Evolutionary conservation across 2,113 vertebrate species (phyloP).

Genomic region (Leptobrachium leishanense): DNA sequence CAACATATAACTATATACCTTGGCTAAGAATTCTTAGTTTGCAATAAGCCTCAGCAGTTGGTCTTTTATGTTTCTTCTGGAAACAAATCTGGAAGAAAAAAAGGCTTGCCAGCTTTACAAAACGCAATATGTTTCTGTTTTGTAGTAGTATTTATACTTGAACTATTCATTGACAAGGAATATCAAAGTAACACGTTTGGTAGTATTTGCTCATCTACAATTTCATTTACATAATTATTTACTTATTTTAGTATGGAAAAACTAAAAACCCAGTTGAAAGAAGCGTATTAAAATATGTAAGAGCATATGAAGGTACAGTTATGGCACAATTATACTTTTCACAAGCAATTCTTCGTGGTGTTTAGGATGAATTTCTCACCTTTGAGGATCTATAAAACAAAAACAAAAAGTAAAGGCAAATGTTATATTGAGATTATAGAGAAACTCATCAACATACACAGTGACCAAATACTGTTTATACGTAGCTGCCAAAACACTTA

Average conservation of each 20-base stretch:
- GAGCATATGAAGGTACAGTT: too few relatives aligned
- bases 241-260: slow-evolving; percentile 3
- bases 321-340: too few relatives aligned
- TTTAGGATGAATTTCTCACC: too few relatives aligned
- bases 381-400: too few relatives aligned
- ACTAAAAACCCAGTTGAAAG: not conserved
- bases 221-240: not conserved
- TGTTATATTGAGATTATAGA: too few relatives aligned
- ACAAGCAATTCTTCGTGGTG: too few relatives aligned
- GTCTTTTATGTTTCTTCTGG: slow-evolving; percentile 27
- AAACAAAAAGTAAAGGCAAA: too few relatives aligned
- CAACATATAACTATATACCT: slow-evolving; percentile 4
- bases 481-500: too few relatives aligned
- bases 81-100: slow-evolving; percentile 38
- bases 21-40: not conserved
- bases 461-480: too few relatives aligned
- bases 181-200: slow-evolving; percentile 1
- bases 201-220: slow-evolving; percentile 28
- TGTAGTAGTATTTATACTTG: slow-evolving; percentile 26
- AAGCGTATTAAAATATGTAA: too few relatives aligned
- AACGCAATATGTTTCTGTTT: slow-evolving; percentile 2
- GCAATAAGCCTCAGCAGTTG: slow-evolving; percentile 21
- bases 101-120: not conserved
- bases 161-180: slow-evolving; percentile 14
- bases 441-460: too few relatives aligned